Conservation (phyloP, 1,140 invertebrate species). For the Cydia splendana region DNA sequence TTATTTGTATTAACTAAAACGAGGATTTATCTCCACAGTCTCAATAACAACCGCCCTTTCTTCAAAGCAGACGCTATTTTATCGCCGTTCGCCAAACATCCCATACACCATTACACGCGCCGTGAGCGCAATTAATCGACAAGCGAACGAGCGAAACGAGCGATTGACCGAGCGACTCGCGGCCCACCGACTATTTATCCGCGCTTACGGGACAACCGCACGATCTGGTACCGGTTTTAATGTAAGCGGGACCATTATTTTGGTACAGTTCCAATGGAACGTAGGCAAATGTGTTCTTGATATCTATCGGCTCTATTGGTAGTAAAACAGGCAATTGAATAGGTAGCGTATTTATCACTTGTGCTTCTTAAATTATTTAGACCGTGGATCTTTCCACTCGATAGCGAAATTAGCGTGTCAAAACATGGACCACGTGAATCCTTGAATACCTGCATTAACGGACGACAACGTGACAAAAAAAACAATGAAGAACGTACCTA, state of each 20-base stretch:
- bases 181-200: not conserved
- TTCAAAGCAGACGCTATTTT: slow-evolving; percentile 1
- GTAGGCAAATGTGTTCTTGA: not conserved
- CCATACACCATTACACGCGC: not conserved
- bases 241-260: slow-evolving; percentile 3
- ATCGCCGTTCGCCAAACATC: not conserved
- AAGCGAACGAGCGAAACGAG: not conserved
- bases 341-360: too few relatives aligned
- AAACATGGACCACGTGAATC: too few relatives aligned
- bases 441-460: too few relatives aligned
- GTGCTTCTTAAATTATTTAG: too few relatives aligned
- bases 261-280: not conserved
- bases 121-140: slow-evolving; percentile 2
- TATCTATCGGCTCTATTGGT: not conserved
- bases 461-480: too few relatives aligned
- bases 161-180: not conserved
- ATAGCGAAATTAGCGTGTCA: too few relatives aligned
- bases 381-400: too few relatives aligned
- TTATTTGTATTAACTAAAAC: not conserved
- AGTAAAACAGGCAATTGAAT: too few relatives aligned
- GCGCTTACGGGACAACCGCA: slow-evolving; percentile 11
- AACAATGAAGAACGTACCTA: too few relatives aligned
- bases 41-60: not conserved
- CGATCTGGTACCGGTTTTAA: not conserved
- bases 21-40: not conserved